Evolutionary conservation across 2,113 vertebrate genomes (phyloP).

Genomic region (Sylvietta virens): DNA sequence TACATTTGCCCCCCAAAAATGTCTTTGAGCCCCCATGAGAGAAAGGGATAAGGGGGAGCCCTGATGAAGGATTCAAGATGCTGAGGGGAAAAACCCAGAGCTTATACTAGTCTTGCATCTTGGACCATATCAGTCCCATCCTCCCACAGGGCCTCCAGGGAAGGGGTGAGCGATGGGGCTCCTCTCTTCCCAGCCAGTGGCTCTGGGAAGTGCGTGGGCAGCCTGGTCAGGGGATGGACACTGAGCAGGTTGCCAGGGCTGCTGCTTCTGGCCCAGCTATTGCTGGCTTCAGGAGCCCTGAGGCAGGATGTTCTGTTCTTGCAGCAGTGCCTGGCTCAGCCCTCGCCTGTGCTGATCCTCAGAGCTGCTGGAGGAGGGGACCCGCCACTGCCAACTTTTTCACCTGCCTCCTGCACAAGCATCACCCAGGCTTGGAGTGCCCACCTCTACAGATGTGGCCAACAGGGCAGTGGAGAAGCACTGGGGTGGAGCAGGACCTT

Average conservation of each 20-base stretch:
- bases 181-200: background rate
- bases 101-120: background rate
- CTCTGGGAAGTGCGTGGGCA: background rate
- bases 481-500: background rate
- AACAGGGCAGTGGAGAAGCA: background rate
- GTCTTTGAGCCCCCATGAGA: background rate
- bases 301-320: slow-evolving; percentile 31
- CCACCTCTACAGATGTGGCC: background rate
- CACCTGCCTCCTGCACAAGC: background rate
- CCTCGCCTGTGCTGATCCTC: rapidly evolving
- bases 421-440: rapidly evolving
- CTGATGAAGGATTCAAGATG: background rate
- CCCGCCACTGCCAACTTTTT: rapidly evolving
- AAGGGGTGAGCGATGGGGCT: rapidly evolving
- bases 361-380: background rate
- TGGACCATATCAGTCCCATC: background rate
- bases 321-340: rapidly evolving
- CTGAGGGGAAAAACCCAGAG: background rate
- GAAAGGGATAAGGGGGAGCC: background rate
- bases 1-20: background rate
- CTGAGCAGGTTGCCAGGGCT: background rate
- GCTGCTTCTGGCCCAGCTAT: background rate
- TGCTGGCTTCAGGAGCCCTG: rapidly evolving
- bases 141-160: rapidly evolving
- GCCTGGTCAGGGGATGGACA: background rate